Conservation (phyloP, 2,797 vertebrate genomes). For the Chloroceryle inda region DNA sequence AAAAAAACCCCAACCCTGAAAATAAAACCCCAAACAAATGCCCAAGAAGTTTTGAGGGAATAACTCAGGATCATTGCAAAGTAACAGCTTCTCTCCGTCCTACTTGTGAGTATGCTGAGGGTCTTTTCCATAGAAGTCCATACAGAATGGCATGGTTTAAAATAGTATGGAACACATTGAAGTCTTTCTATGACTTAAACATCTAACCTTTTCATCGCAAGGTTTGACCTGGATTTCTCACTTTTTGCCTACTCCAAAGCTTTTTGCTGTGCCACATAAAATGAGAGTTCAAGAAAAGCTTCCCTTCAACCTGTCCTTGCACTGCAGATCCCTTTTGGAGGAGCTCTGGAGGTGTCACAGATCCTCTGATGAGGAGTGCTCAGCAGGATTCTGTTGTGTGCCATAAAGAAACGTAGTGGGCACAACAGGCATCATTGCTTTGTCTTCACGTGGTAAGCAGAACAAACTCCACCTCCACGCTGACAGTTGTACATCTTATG, state of each 20-base stretch:
- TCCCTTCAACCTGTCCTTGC: neutral
- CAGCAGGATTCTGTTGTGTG: neutral
- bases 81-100: neutral
- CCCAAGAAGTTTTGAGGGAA: neutral
- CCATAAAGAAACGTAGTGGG: neutral
- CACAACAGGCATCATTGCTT: neutral
- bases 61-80: neutral
- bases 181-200: neutral
- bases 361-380: neutral
- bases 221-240: neutral
- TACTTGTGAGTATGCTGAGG: neutral
- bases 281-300: neutral
- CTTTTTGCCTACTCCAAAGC: neutral
- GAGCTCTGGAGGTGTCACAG: neutral
- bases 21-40: neutral
- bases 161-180: neutral
- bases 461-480: neutral
- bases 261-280: neutral
- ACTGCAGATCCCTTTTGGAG: neutral
- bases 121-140: neutral
- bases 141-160: neutral
- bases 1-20: accelerated
- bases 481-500: neutral
- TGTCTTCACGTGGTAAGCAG: neutral
- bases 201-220: neutral